These are phyloP conservation scores for Dascyllus trimaculatus DNA, from an alignment of 2,113 vertebrate species.

Conservation along the genomic window DNA sequence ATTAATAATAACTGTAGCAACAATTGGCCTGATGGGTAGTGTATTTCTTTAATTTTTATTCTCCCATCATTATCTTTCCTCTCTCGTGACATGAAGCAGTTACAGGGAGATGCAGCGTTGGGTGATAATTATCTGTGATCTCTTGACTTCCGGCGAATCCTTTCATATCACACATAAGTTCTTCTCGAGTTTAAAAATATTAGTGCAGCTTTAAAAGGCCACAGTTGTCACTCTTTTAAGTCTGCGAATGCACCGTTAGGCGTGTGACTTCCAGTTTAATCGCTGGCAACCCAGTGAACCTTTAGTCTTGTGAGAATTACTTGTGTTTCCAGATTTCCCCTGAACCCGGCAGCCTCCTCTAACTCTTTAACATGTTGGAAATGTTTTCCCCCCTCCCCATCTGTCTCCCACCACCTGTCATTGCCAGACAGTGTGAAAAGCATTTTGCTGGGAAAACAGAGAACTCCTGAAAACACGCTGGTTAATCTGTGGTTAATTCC, in stretches of 20 bases:
- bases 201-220: constrained; percentile 7
- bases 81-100: background rate
- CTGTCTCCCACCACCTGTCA: constrained; percentile 29
- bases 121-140: constrained; percentile 4
- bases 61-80: background rate
- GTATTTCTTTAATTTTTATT: too few species aligned
- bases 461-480: background rate
- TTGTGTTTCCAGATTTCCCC: background rate
- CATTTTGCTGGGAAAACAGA: constrained; percentile 31
- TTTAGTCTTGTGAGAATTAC: background rate
- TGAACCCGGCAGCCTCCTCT: background rate
- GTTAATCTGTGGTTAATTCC: constrained; percentile 30
- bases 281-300: background rate
- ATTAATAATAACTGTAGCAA: too few species aligned
- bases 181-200: background rate
- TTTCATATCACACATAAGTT: background rate
- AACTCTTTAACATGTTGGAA: constrained; percentile 9
- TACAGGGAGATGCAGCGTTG: background rate
- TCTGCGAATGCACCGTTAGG: background rate
- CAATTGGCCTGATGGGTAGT: too few species aligned
- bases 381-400: background rate
- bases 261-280: background rate
- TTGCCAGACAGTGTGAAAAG: constrained; percentile 9
- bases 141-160: background rate
- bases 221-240: background rate